Percentiles rank a stretch among this genome's conserved stretches.
phyloP scores from a whole-genome alignment of 2,113 vertebrate genomes.

The Toxotes chatareus region DNA sequence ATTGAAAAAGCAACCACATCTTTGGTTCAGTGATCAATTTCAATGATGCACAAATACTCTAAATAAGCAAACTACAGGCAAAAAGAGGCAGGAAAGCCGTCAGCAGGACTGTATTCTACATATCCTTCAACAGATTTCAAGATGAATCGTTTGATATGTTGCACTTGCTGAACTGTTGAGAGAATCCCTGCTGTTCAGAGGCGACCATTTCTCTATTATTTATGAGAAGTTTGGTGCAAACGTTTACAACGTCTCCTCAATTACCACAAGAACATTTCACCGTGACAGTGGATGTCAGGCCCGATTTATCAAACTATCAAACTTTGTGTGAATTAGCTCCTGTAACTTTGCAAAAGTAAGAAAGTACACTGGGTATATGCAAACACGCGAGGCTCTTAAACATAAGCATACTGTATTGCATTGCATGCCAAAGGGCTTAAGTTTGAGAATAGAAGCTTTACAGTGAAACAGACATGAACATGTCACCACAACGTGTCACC shows the following conservation, averaged over 20 bases:
- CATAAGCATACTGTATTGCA: conserved; percentile 13
- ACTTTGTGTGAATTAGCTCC: not conserved
- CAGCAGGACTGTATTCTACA: not conserved
- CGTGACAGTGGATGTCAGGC: conserved; percentile 1
- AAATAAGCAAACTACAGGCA: conserved; percentile 13
- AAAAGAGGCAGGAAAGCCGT: conserved; percentile 10
- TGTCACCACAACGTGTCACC: conserved; percentile 35
- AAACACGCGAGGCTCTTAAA: not conserved
- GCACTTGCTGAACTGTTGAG: conserved; percentile 15
- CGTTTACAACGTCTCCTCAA: conserved; percentile 30
- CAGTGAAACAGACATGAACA: conserved; percentile 27
- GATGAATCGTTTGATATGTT: conserved; percentile 35
- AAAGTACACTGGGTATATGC: conserved; percentile 28
- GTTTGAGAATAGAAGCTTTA: conserved; percentile 37
- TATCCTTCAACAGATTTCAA: not conserved
- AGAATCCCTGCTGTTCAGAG: conserved; percentile 35
- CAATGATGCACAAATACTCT: conserved; percentile 14
- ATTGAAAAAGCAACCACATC: conserved; percentile 36
- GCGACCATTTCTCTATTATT: conserved; percentile 21
- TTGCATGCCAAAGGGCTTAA: conserved; percentile 2
- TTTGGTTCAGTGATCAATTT: conserved; percentile 61
- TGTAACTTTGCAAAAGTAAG: conserved; percentile 16
- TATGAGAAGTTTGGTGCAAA: conserved; percentile 44
- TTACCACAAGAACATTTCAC: conserved; percentile 23
- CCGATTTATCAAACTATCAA: conserved; percentile 25